These are phyloP conservation scores for Sarcophaga variegata DNA, from an alignment of 2,888 invertebrate species.

Conservation along the genomic window DNA sequence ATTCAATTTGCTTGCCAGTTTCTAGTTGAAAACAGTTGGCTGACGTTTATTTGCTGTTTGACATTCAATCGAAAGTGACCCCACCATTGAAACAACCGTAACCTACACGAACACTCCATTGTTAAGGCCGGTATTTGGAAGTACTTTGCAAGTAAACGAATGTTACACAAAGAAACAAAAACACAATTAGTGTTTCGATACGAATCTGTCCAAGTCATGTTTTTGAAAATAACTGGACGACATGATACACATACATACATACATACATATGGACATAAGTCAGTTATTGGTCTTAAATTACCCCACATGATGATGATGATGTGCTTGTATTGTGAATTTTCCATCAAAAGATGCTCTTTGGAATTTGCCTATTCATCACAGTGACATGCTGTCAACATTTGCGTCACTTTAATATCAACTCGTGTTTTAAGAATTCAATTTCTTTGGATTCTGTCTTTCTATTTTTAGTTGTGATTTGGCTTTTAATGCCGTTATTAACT, in stretches of 20 bases:
- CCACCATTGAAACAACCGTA: background rate
- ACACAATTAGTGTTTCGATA: background rate
- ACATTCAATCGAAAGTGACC: constrained; percentile 25
- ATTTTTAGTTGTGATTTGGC: background rate
- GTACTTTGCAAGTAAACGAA: background rate
- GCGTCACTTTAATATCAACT: background rate
- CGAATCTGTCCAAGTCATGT: background rate
- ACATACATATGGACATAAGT: too few relatives aligned
- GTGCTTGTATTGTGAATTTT: background rate
- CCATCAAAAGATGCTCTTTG: background rate
- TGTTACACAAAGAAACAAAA: background rate
- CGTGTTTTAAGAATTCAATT: background rate
- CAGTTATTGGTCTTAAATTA: too few relatives aligned
- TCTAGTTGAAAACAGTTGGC: constrained; percentile 2
- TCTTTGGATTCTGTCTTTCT: background rate
- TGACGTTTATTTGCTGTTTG: constrained; percentile 51
- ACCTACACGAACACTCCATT: background rate
- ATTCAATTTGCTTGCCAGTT: constrained; percentile 5
- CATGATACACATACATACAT: background rate
- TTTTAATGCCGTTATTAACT: constrained; percentile 5
- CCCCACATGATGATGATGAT: background rate
- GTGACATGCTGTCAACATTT: background rate
- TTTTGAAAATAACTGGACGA: background rate
- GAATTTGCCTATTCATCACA: background rate
- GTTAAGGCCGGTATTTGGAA: background rate